phyloP scores from a whole-genome alignment of 2,797 vertebrate species.

The Vultur gryphus region DNA sequence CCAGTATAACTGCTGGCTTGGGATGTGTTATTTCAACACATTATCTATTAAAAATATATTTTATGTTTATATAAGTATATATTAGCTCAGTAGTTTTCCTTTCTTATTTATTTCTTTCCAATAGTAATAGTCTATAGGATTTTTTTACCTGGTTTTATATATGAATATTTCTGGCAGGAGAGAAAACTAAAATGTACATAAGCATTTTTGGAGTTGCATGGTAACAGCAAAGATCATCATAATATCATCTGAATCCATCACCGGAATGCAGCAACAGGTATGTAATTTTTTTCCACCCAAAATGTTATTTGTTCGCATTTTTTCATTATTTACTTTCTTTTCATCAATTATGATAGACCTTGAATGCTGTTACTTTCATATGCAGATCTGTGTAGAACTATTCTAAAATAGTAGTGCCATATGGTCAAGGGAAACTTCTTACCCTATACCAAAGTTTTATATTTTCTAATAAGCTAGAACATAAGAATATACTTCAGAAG shows the following conservation, averaged over 20 bases:
- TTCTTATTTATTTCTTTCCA: not conserved
- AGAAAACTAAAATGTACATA: not conserved
- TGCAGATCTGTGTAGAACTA: not conserved
- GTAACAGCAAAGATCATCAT: not conserved
- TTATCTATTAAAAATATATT: not conserved
- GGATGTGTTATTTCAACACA: not conserved
- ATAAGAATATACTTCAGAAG: not conserved
- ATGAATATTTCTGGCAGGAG: not conserved
- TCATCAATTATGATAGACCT: not conserved
- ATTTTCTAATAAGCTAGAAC: not conserved
- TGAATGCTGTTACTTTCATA: not conserved
- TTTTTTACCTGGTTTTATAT: not conserved
- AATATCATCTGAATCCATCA: not conserved
- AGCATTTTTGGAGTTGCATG: not conserved
- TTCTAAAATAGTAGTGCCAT: not conserved
- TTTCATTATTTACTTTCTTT: not conserved
- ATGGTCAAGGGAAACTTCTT: not conserved
- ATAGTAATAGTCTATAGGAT: not conserved
- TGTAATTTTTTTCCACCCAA: not conserved
- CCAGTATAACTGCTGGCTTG: not conserved
- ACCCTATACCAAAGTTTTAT: not conserved
- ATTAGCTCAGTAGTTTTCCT: not conserved
- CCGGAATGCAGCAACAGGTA: not conserved
- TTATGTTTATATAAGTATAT: not conserved
- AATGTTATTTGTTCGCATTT: not conserved